Conservation (phyloP, 2,797 vertebrate genomes). For the Zenarchopterus dispar region DNA sequence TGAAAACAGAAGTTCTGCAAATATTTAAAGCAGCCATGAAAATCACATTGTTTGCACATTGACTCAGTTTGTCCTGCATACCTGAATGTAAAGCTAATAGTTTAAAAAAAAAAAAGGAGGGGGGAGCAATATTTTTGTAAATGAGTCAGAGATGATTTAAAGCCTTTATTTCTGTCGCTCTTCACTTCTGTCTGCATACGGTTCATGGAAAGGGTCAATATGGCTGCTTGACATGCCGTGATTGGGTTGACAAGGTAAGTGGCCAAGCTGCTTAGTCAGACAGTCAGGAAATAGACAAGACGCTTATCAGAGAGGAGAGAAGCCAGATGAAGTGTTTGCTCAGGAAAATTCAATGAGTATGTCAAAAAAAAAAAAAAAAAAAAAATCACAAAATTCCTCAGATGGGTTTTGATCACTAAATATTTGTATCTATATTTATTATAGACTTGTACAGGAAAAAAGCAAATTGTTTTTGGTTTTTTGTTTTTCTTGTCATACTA, state of each 20-base stretch:
- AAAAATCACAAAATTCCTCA: neutral
- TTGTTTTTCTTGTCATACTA: neutral
- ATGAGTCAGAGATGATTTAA: neutral
- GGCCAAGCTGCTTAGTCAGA: constrained; percentile 55
- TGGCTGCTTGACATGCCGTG: constrained; percentile 45
- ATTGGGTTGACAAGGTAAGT: constrained; percentile 65
- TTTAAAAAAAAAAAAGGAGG: neutral
- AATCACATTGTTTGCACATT: constrained; percentile 12
- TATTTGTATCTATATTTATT: no score
- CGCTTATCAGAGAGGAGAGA: constrained; percentile 26
- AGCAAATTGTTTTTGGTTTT: neutral
- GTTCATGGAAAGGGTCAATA: constrained; percentile 33
- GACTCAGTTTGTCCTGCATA: neutral
- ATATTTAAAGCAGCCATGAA: constrained; percentile 31
- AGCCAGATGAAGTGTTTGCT: constrained; percentile 48
- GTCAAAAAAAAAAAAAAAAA: constrained; percentile 10
- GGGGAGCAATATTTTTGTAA: neutral
- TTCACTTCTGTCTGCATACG: constrained; percentile 18
- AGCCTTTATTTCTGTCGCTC: constrained; percentile 6
- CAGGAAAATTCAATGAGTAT: constrained; percentile 52
- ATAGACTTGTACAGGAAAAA: neutral
- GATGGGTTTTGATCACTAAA: no score
- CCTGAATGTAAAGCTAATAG: neutral
- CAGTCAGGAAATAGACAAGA: constrained; percentile 32
- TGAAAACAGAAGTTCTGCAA: constrained; percentile 27